Conservation (phyloP, 2,888 invertebrate species). For the Horisme vitalbata region DNA sequence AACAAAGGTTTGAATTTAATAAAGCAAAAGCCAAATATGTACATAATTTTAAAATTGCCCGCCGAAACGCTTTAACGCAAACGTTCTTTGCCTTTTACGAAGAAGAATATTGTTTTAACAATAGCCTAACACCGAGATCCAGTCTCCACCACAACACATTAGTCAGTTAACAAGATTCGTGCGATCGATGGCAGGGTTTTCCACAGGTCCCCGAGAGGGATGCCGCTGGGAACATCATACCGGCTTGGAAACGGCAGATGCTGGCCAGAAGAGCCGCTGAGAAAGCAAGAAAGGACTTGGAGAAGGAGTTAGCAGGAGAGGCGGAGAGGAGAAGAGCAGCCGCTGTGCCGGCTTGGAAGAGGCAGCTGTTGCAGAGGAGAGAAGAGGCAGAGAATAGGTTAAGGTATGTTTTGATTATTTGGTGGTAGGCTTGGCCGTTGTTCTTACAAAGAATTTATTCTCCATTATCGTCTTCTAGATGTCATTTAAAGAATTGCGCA, state of each 20-base stretch:
- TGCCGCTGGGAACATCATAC: constrained; percentile 93
- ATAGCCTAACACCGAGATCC: constrained; percentile 6
- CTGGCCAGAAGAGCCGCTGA: constrained; percentile 97
- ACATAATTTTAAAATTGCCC: no score
- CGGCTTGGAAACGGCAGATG: constrained; percentile 98
- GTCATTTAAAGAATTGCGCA: no score
- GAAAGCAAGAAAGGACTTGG: constrained; percentile 94
- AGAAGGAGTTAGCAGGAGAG: constrained; percentile 91
- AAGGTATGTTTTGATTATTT: constrained; percentile 81
- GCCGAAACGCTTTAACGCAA: no score
- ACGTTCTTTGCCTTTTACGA: no score
- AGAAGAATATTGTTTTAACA: no score
- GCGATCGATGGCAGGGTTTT: constrained; percentile 76
- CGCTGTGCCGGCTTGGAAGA: constrained; percentile 96
- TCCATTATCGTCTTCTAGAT: no score
- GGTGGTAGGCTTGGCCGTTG: neutral
- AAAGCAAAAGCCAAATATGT: no score
- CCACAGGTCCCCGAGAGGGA: constrained; percentile 94
- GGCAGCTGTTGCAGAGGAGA: constrained; percentile 92
- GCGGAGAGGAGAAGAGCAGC: constrained; percentile 93
- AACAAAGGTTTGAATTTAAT: no score
- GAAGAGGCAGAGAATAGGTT: constrained; percentile 90
- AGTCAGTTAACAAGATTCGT: constrained; percentile 40
- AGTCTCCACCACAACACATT: constrained; percentile 19
- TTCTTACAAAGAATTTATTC: no score